These are phyloP conservation scores for Leptinotarsa haldemani DNA, from an alignment of 2,888 invertebrate species.

Conservation along the genomic window DNA sequence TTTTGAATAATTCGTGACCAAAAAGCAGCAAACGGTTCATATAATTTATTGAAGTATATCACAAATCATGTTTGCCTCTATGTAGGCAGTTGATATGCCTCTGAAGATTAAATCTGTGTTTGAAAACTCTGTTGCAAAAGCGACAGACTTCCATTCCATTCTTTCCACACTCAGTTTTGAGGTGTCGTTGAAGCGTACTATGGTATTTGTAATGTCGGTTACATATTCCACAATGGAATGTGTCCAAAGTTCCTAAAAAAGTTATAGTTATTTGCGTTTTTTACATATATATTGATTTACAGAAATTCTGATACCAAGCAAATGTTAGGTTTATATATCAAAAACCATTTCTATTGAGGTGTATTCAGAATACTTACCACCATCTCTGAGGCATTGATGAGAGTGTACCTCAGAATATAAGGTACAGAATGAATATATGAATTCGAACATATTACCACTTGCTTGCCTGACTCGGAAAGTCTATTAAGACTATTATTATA, in stretches of 20 bases:
- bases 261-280: not conserved
- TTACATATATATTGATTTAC: too few relatives aligned
- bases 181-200: conserved; percentile 77
- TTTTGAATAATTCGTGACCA: not conserved
- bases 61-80: conserved; percentile 40
- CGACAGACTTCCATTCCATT: conserved; percentile 64
- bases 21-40: not conserved
- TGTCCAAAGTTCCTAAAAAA: not conserved
- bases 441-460: too few relatives aligned
- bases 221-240: conserved; percentile 16
- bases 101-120: conserved; percentile 70
- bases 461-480: too few relatives aligned
- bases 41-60: not conserved
- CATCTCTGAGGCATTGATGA: too few relatives aligned
- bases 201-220: conserved; percentile 77
- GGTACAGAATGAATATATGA: too few relatives aligned
- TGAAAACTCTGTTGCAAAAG: conserved; percentile 70
- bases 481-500: too few relatives aligned
- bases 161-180: conserved; percentile 77
- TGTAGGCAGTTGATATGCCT: conserved; percentile 70
- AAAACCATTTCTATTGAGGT: too few relatives aligned
- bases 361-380: too few relatives aligned
- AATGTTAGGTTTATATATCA: too few relatives aligned
- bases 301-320: too few relatives aligned
- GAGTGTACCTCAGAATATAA: too few relatives aligned